Percentiles rank a stretch among this genome's conserved stretches.
Evolutionary conservation across 2,113 vertebrate species (phyloP).

Genomic region (Tylochromis polylepis): DNA sequence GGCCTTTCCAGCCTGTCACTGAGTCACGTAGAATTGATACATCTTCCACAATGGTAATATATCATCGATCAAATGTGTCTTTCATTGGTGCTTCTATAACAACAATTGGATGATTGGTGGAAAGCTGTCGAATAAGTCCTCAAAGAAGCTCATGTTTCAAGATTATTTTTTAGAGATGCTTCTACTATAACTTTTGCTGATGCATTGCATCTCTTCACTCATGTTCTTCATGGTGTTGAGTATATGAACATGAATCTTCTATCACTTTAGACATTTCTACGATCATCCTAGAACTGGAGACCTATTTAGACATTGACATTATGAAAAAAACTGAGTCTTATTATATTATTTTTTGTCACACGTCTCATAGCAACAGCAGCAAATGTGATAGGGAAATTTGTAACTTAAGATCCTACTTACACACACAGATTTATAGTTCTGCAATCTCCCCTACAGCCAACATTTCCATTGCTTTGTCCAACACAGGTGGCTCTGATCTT

Average conservation of each 20-base stretch:
- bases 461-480: not conserved
- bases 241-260: not conserved
- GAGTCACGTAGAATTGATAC: not conserved
- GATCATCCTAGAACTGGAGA: not conserved
- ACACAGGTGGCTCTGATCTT: not conserved
- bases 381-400: not conserved
- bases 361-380: not conserved
- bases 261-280: not conserved
- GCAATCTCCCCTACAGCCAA: not conserved
- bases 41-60: constrained; percentile 1
- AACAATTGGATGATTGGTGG: constrained; percentile 4
- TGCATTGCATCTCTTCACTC: not conserved
- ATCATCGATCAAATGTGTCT: constrained; percentile 14
- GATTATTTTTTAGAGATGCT: constrained; percentile 20
- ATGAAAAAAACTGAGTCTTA: not conserved
- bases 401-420: not conserved
- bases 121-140: constrained; percentile 9
- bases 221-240: not conserved
- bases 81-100: constrained; percentile 6
- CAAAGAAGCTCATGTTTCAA: constrained; percentile 23
- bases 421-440: not conserved
- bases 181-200: constrained; percentile 24
- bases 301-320: not conserved
- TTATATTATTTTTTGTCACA: not conserved
- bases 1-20: not conserved